These are phyloP conservation scores for Lophius piscatorius DNA, from an alignment of 2,113 vertebrate species.

Conservation along the genomic window DNA sequence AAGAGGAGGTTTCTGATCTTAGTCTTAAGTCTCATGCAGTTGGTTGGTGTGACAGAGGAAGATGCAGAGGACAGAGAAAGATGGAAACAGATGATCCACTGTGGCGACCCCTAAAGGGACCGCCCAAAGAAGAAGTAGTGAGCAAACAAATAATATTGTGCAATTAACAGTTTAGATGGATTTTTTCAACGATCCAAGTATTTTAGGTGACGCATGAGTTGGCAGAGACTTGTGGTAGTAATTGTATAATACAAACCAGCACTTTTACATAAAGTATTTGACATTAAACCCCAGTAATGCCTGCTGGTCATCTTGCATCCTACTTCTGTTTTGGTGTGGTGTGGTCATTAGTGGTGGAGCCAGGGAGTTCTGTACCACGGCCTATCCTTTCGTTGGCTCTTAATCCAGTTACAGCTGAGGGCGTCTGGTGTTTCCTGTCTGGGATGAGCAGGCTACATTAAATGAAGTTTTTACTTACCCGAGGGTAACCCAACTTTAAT, in stretches of 20 bases:
- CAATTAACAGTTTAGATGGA: background rate
- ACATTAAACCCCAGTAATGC: conserved; percentile 4
- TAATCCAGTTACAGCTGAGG: conserved; percentile 80
- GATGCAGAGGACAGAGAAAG: no score
- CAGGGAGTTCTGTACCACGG: conserved; percentile 76
- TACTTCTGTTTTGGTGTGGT: conserved; percentile 49
- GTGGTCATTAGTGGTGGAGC: conserved; percentile 70
- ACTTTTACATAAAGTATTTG: conserved; percentile 45
- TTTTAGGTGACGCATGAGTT: background rate
- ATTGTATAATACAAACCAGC: conserved; percentile 2
- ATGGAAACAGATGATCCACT: no score
- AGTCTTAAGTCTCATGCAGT: no score
- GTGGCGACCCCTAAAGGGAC: no score
- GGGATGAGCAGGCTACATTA: conserved; percentile 75
- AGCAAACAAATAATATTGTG: no score
- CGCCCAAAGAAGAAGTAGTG: no score
- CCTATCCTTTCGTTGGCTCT: conserved; percentile 79
- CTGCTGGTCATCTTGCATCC: conserved; percentile 36
- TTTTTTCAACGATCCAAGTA: background rate
- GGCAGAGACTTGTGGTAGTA: background rate
- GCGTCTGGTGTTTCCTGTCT: conserved; percentile 80
- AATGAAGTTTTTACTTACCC: conserved; percentile 81
- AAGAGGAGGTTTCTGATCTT: no score
- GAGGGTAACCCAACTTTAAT: conserved; percentile 79
- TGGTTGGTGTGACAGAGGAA: no score